These are phyloP conservation scores for Brachionus angularis DNA, from an alignment of 1,140 invertebrate genomes.

Conservation along the genomic window DNA sequence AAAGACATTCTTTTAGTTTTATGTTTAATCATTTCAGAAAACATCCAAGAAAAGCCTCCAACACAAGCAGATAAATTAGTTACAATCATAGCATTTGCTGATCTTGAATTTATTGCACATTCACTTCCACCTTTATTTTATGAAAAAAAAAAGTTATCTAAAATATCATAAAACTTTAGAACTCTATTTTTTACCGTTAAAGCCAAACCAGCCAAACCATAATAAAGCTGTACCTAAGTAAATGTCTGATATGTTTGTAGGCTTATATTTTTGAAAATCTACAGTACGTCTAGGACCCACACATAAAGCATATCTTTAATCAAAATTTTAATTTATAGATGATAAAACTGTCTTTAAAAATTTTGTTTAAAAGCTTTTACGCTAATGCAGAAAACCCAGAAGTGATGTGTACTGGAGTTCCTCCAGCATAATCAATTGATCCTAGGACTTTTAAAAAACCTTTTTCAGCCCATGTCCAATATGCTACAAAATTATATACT, in stretches of 20 bases:
- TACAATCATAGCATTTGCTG: neutral
- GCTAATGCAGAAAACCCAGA: slow-evolving; percentile 45
- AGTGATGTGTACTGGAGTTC: slow-evolving; percentile 47
- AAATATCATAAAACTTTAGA: no score
- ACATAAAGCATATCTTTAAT: slow-evolving; percentile 44
- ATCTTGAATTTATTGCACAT: neutral
- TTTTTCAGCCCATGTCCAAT: neutral
- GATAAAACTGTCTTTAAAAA: no score
- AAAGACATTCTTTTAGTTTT: neutral
- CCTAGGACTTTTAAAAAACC: slow-evolving; percentile 37
- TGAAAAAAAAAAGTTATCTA: no score
- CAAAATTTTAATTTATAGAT: no score
- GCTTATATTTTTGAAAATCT: slow-evolving; percentile 18
- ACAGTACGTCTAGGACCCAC: slow-evolving; percentile 21
- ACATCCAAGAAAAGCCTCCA: neutral
- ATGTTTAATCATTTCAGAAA: neutral
- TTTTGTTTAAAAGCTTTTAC: neutral
- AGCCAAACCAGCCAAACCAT: slow-evolving; percentile 49
- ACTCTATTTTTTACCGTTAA: no score
- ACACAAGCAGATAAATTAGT: neutral
- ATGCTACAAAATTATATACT: neutral
- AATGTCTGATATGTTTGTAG: slow-evolving; percentile 24
- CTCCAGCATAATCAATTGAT: slow-evolving; percentile 47
- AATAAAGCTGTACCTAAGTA: slow-evolving; percentile 46
- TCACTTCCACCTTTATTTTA: neutral